Conservation (phyloP, 2,113 vertebrate genomes). For the Onychostruthus taczanowskii region DNA sequence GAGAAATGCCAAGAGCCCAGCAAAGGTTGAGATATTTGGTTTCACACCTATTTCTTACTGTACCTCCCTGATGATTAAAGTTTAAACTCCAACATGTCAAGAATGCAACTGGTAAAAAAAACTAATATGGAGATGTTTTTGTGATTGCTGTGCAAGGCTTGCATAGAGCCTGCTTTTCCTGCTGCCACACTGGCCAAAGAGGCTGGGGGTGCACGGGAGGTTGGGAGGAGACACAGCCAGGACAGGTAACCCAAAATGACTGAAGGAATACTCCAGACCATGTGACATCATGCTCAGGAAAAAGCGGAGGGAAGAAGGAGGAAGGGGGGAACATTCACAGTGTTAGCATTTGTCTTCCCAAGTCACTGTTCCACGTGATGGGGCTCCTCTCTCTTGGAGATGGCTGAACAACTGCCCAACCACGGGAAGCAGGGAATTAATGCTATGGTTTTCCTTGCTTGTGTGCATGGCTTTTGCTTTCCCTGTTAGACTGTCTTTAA, state of each 20-base stretch:
- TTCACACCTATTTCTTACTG: background rate
- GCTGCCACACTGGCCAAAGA: background rate
- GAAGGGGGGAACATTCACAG: background rate
- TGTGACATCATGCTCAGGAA: background rate
- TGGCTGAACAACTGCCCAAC: background rate
- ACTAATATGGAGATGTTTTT: background rate
- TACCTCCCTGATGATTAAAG: background rate
- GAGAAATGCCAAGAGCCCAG: background rate
- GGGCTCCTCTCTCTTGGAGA: background rate
- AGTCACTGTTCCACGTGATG: background rate
- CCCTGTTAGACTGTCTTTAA: background rate
- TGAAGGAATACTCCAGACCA: background rate
- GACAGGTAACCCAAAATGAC: background rate
- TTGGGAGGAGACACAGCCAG: background rate
- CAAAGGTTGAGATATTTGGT: background rate
- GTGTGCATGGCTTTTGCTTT: background rate
- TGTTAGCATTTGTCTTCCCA: background rate
- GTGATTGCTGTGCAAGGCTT: background rate
- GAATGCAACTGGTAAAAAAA: rapidly evolving
- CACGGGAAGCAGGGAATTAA: background rate
- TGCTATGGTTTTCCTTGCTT: background rate
- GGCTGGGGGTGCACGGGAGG: background rate
- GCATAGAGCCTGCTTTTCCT: background rate
- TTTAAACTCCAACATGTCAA: background rate
- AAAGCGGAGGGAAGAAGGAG: background rate